Evolutionary conservation across 2,797 vertebrate species (phyloP).

Genomic region (Denticeps clupeoides): DNA sequence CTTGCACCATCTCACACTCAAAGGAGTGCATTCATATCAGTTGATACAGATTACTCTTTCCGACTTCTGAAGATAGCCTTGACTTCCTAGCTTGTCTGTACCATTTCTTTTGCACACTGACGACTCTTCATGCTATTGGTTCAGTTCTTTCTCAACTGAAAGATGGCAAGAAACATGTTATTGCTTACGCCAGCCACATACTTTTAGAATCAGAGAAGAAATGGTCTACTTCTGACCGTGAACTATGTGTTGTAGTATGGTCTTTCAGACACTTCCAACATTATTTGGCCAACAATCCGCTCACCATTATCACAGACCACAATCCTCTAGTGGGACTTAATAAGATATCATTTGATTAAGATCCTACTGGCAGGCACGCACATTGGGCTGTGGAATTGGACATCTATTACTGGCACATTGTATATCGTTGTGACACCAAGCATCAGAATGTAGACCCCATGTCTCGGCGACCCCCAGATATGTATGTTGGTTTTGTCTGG

Average conservation of each 20-base stretch:
- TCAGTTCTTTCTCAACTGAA: neutral
- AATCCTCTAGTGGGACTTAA: conserved; percentile 3
- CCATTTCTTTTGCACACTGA: conserved; percentile 14
- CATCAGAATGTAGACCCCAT: no score
- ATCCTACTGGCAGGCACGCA: neutral
- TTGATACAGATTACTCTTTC: conserved; percentile 11
- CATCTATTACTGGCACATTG: conserved; percentile 2
- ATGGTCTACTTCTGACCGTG: conserved; percentile 12
- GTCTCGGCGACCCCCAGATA: no score
- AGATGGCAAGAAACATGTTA: conserved; percentile 7
- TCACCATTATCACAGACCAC: conserved; percentile 9
- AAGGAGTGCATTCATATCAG: conserved; percentile 5
- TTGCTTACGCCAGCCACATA: conserved; percentile 8
- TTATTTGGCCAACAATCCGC: neutral
- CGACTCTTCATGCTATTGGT: conserved; percentile 1
- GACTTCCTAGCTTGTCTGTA: conserved; percentile 4
- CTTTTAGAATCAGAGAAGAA: conserved; percentile 6
- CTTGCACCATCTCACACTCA: conserved; percentile 1
- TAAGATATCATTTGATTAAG: conserved; percentile 4
- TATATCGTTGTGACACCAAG: neutral
- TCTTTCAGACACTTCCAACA: conserved; percentile 6
- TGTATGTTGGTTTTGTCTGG: no score
- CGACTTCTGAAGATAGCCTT: conserved; percentile 5
- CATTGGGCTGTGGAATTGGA: neutral
- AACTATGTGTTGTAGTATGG: conserved; percentile 7